phyloP scores from a whole-genome alignment of 2,888 invertebrate genomes.

The Euclidia mi region DNA sequence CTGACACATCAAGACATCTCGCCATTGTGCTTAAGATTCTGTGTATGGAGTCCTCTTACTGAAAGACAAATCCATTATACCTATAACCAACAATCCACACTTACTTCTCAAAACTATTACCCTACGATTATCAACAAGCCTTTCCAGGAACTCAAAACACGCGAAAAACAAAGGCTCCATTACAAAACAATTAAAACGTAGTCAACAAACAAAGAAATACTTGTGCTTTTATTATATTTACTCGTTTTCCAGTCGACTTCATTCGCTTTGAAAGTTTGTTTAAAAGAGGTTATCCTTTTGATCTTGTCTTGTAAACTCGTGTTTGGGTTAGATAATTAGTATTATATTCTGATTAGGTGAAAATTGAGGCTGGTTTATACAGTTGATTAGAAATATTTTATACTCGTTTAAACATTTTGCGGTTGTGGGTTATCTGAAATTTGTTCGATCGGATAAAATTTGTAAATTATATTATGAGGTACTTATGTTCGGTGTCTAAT shows the following conservation, averaged over 20 bases:
- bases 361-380: slow-evolving; percentile 52
- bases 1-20: no score
- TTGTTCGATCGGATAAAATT: slow-evolving; percentile 4
- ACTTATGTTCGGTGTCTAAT: no score
- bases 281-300: slow-evolving; percentile 66
- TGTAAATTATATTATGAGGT: slow-evolving; percentile 1
- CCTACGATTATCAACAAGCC: no score
- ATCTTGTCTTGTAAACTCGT: slow-evolving; percentile 64
- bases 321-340: slow-evolving; percentile 70
- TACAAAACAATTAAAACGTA: slow-evolving; percentile 22
- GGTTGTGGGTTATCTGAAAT: slow-evolving; percentile 1
- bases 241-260: slow-evolving; percentile 62
- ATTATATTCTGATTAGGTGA: slow-evolving; percentile 62
- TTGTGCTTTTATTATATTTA: slow-evolving; percentile 54
- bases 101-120: no score
- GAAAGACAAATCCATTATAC: no score
- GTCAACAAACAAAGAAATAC: slow-evolving; percentile 31
- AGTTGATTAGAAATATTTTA: slow-evolving; percentile 64
- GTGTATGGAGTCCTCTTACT: no score
- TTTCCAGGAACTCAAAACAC: no score
- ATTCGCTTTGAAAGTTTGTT: slow-evolving; percentile 66
- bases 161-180: no score
- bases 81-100: no score
- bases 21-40: no score
- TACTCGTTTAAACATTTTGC: slow-evolving; percentile 2